Evolutionary conservation across 2,113 vertebrate genomes (phyloP).

Genomic region (Peucedramus taeniatus): DNA sequence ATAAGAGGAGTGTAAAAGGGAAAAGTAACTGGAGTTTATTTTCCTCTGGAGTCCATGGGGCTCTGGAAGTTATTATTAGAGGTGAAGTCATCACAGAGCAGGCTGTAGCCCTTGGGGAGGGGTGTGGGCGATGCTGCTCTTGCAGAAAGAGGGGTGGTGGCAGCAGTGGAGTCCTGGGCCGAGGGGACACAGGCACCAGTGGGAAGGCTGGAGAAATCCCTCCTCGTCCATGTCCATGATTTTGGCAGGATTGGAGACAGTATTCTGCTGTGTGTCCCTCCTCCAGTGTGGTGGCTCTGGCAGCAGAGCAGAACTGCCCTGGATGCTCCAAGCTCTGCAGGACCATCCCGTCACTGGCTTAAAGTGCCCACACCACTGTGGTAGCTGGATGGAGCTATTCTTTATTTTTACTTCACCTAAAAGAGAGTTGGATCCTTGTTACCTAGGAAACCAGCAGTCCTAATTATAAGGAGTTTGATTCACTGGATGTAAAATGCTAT

Average conservation of each 20-base stretch:
- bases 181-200: neutral
- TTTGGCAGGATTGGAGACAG: neutral
- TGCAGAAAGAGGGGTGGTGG: neutral
- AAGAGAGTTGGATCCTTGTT: constrained; percentile 70
- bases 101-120: neutral
- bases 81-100: constrained; percentile 38
- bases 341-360: neutral
- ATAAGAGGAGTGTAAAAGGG: constrained; percentile 34
- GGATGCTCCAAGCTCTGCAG: neutral
- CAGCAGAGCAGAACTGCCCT: neutral
- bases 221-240: neutral
- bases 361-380: neutral
- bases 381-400: constrained; percentile 68
- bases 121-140: neutral
- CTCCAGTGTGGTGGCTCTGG: accelerated
- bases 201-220: neutral
- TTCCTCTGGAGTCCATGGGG: neutral
- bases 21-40: constrained; percentile 38
- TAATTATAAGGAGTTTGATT: constrained; percentile 79
- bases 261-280: neutral
- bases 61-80: constrained; percentile 39
- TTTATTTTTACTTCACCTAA: constrained; percentile 63
- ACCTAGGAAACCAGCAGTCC: constrained; percentile 76
- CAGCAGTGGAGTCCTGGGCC: neutral
- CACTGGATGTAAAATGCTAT: constrained; percentile 64